Conservation (phyloP, 2,888 invertebrate genomes). For the Merodon equestris region DNA sequence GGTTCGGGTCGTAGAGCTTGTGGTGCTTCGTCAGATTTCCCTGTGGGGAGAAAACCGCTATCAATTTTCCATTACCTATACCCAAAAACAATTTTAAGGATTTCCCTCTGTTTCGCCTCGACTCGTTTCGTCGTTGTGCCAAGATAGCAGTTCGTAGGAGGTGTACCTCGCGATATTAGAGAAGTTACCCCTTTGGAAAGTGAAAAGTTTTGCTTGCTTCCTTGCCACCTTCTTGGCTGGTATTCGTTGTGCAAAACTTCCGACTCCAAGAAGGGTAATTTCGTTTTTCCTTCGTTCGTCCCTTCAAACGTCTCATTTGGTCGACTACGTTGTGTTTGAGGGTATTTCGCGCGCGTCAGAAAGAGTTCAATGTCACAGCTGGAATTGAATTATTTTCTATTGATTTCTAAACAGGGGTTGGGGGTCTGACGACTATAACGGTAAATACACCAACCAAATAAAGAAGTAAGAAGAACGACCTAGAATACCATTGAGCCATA, state of each 20-base stretch:
- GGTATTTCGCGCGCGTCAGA: slow-evolving; percentile 62
- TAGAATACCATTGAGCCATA: slow-evolving; percentile 46
- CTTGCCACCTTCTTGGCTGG: slow-evolving; percentile 26
- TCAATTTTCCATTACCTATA: slow-evolving; percentile 69
- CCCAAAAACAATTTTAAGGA: slow-evolving; percentile 68
- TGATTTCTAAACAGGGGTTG: slow-evolving; percentile 54
- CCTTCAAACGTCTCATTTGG: too few species aligned
- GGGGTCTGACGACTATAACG: slow-evolving; percentile 29
- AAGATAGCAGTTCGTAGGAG: slow-evolving; percentile 6
- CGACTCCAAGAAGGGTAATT: background rate
- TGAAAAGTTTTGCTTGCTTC: slow-evolving; percentile 29
- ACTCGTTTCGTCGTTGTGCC: background rate
- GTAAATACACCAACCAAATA: slow-evolving; percentile 18
- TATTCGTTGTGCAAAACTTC: background rate
- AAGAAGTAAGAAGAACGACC: slow-evolving; percentile 39
- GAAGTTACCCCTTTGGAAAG: slow-evolving; percentile 52
- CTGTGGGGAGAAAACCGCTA: slow-evolving; percentile 62
- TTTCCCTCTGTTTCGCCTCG: slow-evolving; percentile 55
- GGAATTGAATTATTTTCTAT: slow-evolving; percentile 68
- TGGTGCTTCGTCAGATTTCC: slow-evolving; percentile 51
- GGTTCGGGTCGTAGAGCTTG: background rate
- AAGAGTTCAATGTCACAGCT: slow-evolving; percentile 69
- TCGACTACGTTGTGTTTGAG: slow-evolving; percentile 2
- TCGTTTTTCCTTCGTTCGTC: background rate
- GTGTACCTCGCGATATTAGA: slow-evolving; percentile 28